Evolutionary conservation across 1,140 invertebrate species (phyloP), one percentile per base, ranked within the genome.

Genomic region (Heterodera schachtii): DNA sequence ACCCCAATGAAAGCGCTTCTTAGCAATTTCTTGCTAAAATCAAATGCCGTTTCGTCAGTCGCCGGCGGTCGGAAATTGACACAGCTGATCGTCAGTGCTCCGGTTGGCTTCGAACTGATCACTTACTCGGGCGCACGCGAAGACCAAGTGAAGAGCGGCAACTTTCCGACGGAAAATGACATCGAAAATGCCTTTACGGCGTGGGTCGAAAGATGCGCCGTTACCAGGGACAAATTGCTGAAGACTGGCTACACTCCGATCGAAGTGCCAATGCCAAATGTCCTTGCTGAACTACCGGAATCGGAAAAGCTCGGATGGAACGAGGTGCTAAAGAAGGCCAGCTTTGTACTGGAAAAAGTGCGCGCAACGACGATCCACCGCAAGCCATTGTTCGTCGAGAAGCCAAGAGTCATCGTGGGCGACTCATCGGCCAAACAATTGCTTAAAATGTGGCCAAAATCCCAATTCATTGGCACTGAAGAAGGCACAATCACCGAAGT

Each of bases 401-500:
- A n/a, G 6, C 43, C 49, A 5, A 8, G 73, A 11, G 73, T 75
- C 2, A 31, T 75, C 16, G 6, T 75, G 1, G 73, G 73, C 60
- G 73, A 75, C 3, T 57, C n/a, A 9, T 41, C 7, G 3, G 73
- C 73, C 3, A 75, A 73, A n/a, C 73, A 73, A 41, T 9, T 73
- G 19, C 6, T 52, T 3, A 73, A 73, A 41, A 41, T 46, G 13
- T 75, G 49, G 21, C 21, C 49, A 9, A 11, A 41, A 11, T 75
- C 73, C 13, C 60, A 75, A 21, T 75, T 75, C 60, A 21, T 75
- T 21, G 73, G 73, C 21, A 75, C 49, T 21, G 73, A 75, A 46
- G 41, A 13, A 3, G 73, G 73, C 7, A 3, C 2, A 11, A 31
- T 75, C 49, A 46, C 21, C 13, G 73, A 75, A 11, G 73, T 75